Evolutionary conservation across 2,888 invertebrate genomes (phyloP).

Genomic region (Parthenolecanium corni): DNA sequence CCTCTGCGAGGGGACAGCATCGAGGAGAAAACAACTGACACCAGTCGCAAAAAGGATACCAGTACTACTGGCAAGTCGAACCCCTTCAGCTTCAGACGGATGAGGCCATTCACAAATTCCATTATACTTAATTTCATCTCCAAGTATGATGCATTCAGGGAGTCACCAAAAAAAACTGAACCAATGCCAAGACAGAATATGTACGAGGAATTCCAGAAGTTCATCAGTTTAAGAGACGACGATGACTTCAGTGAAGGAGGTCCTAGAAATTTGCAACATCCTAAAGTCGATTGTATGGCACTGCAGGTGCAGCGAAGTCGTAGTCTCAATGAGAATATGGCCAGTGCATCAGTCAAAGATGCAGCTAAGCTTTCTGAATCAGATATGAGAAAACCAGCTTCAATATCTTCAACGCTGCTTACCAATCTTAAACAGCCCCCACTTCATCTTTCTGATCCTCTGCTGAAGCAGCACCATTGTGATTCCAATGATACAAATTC

Average conservation of each 20-base stretch:
- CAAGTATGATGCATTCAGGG: neutral
- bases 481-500: no score
- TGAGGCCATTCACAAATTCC: conserved; percentile 32
- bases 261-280: neutral
- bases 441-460: neutral
- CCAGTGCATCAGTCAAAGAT: no score
- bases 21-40: conserved; percentile 2
- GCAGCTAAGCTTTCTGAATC: no score
- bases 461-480: neutral
- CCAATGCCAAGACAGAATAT: conserved; percentile 5
- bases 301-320: conserved; percentile 17
- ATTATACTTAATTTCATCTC: conserved; percentile 31
- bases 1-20: conserved; percentile 29
- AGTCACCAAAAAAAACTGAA: no score
- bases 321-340: neutral
- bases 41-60: neutral
- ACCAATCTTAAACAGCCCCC: neutral
- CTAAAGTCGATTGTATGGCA: conserved; percentile 2
- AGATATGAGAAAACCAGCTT: no score
- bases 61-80: conserved; percentile 7
- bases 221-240: conserved; percentile 29
- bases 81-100: conserved; percentile 30
- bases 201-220: conserved; percentile 31
- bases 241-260: conserved; percentile 13
- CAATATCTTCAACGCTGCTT: no score